Evolutionary conservation across 1,140 invertebrate species (phyloP), one percentile per base, ranked within the genome.

Genomic region (Camponotus pennsylvanicus): DNA sequence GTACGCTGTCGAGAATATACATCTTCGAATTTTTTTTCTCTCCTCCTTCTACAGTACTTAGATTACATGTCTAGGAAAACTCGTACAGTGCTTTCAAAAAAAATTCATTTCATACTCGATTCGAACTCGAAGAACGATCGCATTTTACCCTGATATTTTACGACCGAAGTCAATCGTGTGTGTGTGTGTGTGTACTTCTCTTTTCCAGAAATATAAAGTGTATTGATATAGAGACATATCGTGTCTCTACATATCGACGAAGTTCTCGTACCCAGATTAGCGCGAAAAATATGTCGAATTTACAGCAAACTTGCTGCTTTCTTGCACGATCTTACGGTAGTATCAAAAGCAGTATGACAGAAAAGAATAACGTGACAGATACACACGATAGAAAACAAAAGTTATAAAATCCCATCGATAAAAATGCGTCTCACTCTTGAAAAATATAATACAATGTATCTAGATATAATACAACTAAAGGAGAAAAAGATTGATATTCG

Each of bases 21-120:
- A 77, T 86, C 77, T 89, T 83, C 70, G 66, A 89, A 86, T 34
- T 88, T 27, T 27, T 27, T 27, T 59, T 75, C n/a, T 57, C 61
- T 67, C 55, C 37, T 64, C 42, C 32, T 52, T 86, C 37, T 73
- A 57, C 59, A 86, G 63, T 57, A 88, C 11, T 69, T 42, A 61
- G 15, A 82, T 52, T 73, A 83, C 34, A 32, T 15, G 8, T 89
- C 42, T 70, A 80, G 13, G 77, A 89, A 83, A 89, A 73, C 64
- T 84, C 70, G 55, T 32, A 66, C 70, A 88, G 79, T 86, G 71
- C 70, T 75, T 76, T 49, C 69, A 89, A 77, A 83, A 61, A 61
- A 71, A 73, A 82, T 79, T 61, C 45, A 63, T 52, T 52, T 40
- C 40, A 5, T 15, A 55, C 32, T 55, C 67, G 21, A 21, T 3